Evolutionary conservation across 2,888 invertebrate genomes (phyloP).

Genomic region (Stenotaenia linearis): DNA sequence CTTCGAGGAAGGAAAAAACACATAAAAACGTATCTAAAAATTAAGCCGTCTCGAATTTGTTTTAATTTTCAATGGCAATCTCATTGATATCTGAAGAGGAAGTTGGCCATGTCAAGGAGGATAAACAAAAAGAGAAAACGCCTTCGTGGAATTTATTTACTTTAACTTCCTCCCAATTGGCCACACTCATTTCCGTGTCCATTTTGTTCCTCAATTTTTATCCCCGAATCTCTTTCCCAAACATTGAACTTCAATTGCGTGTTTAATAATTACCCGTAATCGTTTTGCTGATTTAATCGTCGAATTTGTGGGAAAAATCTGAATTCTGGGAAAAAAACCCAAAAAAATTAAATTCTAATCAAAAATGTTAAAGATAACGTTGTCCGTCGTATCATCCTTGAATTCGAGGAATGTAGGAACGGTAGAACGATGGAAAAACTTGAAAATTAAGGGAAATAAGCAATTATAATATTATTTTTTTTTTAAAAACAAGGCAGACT

Average conservation of each 20-base stretch:
- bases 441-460: neutral
- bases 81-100: conserved; percentile 12
- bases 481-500: too few species aligned
- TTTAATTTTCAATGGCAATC: conserved; percentile 11
- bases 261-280: neutral
- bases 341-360: neutral
- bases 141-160: conserved; percentile 15
- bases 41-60: neutral
- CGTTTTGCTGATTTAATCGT: neutral
- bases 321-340: too few species aligned
- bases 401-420: neutral
- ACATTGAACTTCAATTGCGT: neutral
- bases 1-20: neutral
- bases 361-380: too few species aligned
- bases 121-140: conserved; percentile 19
- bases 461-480: too few species aligned
- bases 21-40: neutral
- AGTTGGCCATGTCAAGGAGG: conserved; percentile 15
- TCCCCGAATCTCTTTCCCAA: neutral
- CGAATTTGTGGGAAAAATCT: neutral
- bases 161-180: conserved; percentile 15
- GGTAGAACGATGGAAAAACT: neutral
- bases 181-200: conserved; percentile 2
- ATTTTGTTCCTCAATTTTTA: conserved; percentile 10
- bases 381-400: too few species aligned